A percentile compares a stretch with the other conserved stretches of the same genome.
These are phyloP conservation scores for Dendroctonus ponderosae DNA, from an alignment of 1,140 invertebrate genomes.

Conservation along the genomic window DNA sequence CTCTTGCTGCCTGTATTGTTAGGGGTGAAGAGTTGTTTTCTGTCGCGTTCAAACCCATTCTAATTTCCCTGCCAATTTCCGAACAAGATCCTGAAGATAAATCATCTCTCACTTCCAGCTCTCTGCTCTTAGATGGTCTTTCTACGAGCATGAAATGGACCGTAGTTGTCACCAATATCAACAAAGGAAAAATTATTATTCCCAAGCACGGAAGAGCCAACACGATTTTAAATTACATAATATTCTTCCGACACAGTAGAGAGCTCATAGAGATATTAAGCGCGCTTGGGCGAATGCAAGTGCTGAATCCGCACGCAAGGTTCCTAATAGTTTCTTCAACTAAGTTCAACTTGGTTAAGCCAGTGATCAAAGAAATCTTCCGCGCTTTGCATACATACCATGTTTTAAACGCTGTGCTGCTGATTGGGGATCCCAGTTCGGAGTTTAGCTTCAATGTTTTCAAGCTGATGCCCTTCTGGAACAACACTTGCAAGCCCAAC, in stretches of 20 bases:
- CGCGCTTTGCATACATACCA: slow-evolving; percentile 27
- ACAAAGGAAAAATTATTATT: neutral
- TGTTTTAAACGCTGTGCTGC: slow-evolving; percentile 33
- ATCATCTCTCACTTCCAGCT: neutral
- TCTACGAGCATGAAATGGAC: slow-evolving; percentile 1
- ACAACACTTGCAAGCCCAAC: slow-evolving; percentile 32
- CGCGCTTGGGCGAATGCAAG: slow-evolving; percentile 1
- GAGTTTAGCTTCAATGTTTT: slow-evolving; percentile 33
- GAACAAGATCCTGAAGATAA: slow-evolving; percentile 8
- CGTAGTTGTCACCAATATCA: slow-evolving; percentile 11
- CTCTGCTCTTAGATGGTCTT: slow-evolving; percentile 7
- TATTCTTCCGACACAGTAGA: slow-evolving; percentile 29
- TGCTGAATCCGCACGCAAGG: slow-evolving; percentile 42
- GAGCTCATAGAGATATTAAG: slow-evolving; percentile 22
- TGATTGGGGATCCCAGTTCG: slow-evolving; percentile 20
- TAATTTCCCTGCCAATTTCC: slow-evolving; percentile 21
- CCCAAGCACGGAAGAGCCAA: neutral
- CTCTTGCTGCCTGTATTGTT: slow-evolving; percentile 17
- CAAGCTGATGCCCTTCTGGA: slow-evolving; percentile 38
- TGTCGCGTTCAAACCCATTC: slow-evolving; percentile 10
- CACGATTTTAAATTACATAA: slow-evolving; percentile 25
- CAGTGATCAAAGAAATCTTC: slow-evolving; percentile 28
- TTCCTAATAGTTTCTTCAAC: slow-evolving; percentile 38
- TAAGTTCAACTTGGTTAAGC: slow-evolving; percentile 9
- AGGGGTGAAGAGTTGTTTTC: slow-evolving; percentile 12